Conservation (phyloP, 2,113 vertebrate genomes). For the Nerophis lumbriciformis region DNA sequence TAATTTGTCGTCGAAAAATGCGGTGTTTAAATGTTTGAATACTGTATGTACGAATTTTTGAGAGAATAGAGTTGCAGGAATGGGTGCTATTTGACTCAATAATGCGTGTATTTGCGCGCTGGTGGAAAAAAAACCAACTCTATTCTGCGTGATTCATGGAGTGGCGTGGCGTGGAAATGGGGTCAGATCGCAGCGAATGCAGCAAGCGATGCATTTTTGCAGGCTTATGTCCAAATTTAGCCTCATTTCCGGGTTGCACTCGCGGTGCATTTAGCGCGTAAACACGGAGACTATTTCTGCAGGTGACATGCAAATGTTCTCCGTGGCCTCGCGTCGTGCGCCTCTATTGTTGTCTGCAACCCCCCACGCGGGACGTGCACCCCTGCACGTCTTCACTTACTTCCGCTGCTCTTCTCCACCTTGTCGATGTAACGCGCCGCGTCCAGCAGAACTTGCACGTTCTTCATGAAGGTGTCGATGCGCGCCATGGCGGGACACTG, state of each 20-base stretch:
- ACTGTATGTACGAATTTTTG: too few species aligned
- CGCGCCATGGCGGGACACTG: slow-evolving; percentile 77
- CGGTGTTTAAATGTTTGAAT: too few species aligned
- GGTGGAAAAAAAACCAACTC: not conserved
- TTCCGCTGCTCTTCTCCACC: slow-evolving; percentile 87
- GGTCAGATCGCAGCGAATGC: not conserved
- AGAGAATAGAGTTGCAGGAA: not conserved
- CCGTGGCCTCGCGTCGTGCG: slow-evolving; percentile 28
- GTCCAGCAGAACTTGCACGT: slow-evolving; percentile 89
- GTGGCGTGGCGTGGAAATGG: not conserved
- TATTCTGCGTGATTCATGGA: too few species aligned
- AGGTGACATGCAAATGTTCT: not conserved
- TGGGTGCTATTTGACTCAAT: not conserved
- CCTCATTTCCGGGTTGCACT: not conserved
- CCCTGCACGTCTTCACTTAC: slow-evolving; percentile 74
- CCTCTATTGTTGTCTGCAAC: slow-evolving; percentile 73
- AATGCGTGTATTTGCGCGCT: not conserved
- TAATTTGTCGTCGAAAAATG: too few species aligned
- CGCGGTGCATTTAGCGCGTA: too few species aligned
- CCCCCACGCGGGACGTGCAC: not conserved
- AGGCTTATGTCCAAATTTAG: not conserved
- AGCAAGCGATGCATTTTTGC: not conserved
- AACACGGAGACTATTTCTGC: not conserved
- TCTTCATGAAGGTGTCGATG: slow-evolving; percentile 88
- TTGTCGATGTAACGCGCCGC: slow-evolving; percentile 88